Evolutionary conservation across 2,888 invertebrate genomes (phyloP), one percentile per base, ranked within the genome.

Genomic region (Heterodera filipjevi): DNA sequence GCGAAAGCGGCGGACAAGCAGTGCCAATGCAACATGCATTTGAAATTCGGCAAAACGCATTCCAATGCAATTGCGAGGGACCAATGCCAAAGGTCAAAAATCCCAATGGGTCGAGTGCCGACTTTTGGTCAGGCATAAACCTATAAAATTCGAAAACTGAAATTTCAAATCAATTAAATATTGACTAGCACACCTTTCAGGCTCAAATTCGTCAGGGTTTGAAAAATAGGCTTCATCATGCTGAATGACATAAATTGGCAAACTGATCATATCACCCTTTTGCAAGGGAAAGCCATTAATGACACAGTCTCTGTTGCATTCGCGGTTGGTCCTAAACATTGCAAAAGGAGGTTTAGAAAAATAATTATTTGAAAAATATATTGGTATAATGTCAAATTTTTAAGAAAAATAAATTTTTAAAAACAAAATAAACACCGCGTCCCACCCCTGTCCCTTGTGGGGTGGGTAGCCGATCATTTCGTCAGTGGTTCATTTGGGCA

Each of bases 1-100:
- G 33, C 70, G 66, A 44, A 74, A 77, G n/a, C 66, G 64, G 3
- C 75, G 59, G 1, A 78, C 77, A 16, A 78, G 19, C 32, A 46
- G 39, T 27, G 75, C 78, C 35, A 78, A 32, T n/a, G 71, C 76
- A 27, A 78, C 76, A 27, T 74, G 76, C 78, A 78, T 78, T 76
- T 78, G 78, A 14, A 78, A 64, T 53, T 78, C 78, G 5, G 87
- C 87, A 76, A 87, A 76, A n/a, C 86, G 80, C 82, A 85, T 84
- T 77, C 87, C 87, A 53, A 87, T 82, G 59, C 87, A 87, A 64
- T 81, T 81, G 68, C 87, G 76, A n/a, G 0, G 85, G 85, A 0
- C 87, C 87, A 14, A 82, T 83, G 16, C 87, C 87, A 66, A 82
- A 79, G 35, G 77, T 66, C 84, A 87, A 39, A 39, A 66, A 79